Evolutionary conservation across 2,113 vertebrate genomes (phyloP), one percentile per base, ranked within the genome.

Genomic region (Mormyrus lacerda): DNA sequence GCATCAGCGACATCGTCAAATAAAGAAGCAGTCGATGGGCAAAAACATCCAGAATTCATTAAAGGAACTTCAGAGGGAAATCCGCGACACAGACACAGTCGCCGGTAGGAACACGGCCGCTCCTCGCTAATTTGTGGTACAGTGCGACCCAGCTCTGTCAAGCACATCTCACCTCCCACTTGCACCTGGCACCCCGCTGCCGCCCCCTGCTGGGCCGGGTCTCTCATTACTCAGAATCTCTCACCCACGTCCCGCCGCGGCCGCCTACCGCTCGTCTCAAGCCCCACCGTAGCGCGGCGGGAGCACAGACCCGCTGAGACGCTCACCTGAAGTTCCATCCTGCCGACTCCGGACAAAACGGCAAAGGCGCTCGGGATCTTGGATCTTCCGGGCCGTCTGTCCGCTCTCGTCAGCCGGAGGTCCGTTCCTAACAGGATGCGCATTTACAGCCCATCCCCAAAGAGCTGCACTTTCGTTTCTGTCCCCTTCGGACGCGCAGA

Each of bases 141-240:
- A 44, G 82, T 84, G 24, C 8, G 44, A 24, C 42, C 44, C 82
- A 47, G 44, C 82, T 84, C 44, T n/a, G 44, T 84, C 82, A 47
- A 84, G 82, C 50, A 47, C 85, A 47, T 87, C 85, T 87, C 85
- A 87, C 85, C 85, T 87, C 85, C 85, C 85, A 87, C 85, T 55
- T 53, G 50, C 85, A 87, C 85, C 85, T 35, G 85, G 50, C 85
- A 87, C 31, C 85, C 85, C 50, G 53, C 85, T 21, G 50, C 50
- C 39, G 50, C 85, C 85, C 85, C 85, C 85, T 87, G 85, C 50
- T 55, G 50, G 85, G 85, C 31, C 5, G 85, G 85, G 85, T 87
- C 85, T 27, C 50, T 87, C 85, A 51, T 35, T 39, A 87, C 85
- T 51, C 85, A 87, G 27, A 53, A 87, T 50, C 50, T 87, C 85